phyloP scores from a whole-genome alignment of 2,797 vertebrate species.

The Eulemur coronatus region DNA sequence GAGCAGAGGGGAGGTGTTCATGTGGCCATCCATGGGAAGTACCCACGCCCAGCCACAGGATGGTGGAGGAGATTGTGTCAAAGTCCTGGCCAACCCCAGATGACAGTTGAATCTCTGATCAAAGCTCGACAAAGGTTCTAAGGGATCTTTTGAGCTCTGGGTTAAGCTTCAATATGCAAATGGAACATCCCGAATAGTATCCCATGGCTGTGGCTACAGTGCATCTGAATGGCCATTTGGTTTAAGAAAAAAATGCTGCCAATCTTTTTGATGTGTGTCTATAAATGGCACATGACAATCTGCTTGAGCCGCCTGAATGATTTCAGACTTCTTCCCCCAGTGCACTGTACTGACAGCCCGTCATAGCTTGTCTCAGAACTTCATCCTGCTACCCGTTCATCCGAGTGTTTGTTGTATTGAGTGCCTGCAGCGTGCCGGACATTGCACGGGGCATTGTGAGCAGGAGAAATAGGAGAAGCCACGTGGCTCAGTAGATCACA shows the following conservation, averaged over 20 bases:
- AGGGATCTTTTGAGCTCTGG: not conserved
- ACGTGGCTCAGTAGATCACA: not conserved
- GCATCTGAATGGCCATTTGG: not conserved
- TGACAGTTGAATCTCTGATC: not conserved
- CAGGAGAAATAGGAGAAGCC: not conserved
- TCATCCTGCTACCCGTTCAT: not conserved
- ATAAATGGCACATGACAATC: not conserved
- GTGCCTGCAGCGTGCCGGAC: not conserved
- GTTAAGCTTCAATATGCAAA: not conserved
- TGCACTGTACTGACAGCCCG: not conserved
- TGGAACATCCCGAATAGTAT: not conserved
- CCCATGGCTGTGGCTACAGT: not conserved
- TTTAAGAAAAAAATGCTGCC: not conserved
- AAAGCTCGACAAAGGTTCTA: not conserved
- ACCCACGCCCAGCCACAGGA: not conserved
- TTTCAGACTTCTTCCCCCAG: not conserved
- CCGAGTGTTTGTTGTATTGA: not conserved
- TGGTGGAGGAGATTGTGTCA: not conserved
- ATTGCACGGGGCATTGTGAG: not conserved
- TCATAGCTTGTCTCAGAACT: not conserved
- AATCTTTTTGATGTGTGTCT: not conserved
- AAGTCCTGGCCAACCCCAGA: not conserved
- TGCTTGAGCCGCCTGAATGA: not conserved
- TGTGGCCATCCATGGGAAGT: not conserved
- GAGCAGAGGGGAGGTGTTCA: not conserved